Conservation (phyloP, 1,140 invertebrate genomes). For the Drosophila gunungcola region DNA sequence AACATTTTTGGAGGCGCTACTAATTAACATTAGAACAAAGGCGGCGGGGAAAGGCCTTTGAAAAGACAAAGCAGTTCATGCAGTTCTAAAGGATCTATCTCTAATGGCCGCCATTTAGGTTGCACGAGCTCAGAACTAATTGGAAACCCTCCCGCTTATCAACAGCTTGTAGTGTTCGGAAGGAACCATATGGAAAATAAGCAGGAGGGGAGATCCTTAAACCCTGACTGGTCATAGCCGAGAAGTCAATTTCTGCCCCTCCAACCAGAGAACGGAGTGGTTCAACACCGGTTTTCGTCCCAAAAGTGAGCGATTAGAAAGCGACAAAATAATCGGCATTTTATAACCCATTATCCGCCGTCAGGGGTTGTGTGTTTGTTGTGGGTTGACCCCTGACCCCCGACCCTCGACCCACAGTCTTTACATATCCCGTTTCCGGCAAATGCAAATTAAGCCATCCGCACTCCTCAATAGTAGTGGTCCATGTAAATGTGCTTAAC, state of each 20-base stretch:
- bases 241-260: conserved; percentile 44
- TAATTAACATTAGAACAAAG: conserved; percentile 49
- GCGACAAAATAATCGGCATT: conserved; percentile 71
- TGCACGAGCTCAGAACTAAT: conserved; percentile 19
- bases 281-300: conserved; percentile 48
- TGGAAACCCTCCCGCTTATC: conserved; percentile 45
- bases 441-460: conserved; percentile 72
- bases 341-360: conserved; percentile 60
- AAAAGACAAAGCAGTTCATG: background rate
- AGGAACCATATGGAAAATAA: background rate
- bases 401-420: conserved; percentile 3
- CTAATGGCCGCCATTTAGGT: conserved; percentile 10
- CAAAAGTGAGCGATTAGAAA: conserved; percentile 72
- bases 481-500: conserved; percentile 59
- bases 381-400: conserved; percentile 14
- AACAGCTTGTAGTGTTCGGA: conserved; percentile 42
- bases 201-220: conserved; percentile 6
- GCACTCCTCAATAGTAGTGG: conserved; percentile 35
- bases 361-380: background rate
- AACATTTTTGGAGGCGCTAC: conserved; percentile 34
- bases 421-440: conserved; percentile 61
- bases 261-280: background rate
- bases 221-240: conserved; percentile 40
- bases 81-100: background rate
- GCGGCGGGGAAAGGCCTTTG: background rate